These are phyloP conservation scores for Drosophila mimetica DNA, from an alignment of 2,888 invertebrate species.

Conservation along the genomic window DNA sequence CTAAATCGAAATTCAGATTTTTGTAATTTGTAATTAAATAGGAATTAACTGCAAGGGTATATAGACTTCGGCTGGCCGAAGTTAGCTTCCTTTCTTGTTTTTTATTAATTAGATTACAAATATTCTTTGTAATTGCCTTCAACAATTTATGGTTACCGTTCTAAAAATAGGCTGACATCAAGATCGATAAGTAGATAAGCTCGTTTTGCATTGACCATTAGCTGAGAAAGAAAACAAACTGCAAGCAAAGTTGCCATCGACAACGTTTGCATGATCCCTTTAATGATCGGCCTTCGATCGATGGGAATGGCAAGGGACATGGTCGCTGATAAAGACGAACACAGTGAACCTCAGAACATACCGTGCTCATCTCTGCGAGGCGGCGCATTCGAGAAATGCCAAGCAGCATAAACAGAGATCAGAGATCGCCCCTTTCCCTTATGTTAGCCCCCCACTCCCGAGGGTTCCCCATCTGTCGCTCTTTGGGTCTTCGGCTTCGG, in stretches of 20 bases:
- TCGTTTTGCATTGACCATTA: conserved; percentile 7
- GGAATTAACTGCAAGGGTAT: too few species aligned
- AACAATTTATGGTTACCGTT: not conserved
- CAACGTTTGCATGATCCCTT: conserved; percentile 14
- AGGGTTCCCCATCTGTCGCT: conserved; percentile 48
- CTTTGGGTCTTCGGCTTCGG: conserved; percentile 48
- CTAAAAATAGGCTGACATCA: not conserved
- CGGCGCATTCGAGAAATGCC: conserved; percentile 41
- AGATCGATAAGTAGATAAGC: conserved; percentile 11
- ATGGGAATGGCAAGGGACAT: conserved; percentile 5
- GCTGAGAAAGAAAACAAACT: not conserved
- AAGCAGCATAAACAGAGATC: conserved; percentile 45
- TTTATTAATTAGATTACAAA: not conserved
- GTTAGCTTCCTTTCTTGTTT: too few species aligned
- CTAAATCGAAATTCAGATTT: too few species aligned
- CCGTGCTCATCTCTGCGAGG: conserved; percentile 42
- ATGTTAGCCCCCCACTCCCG: not conserved
- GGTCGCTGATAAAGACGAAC: conserved; percentile 14
- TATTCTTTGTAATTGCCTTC: not conserved
- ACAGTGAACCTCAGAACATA: not conserved
- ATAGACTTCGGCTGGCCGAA: too few species aligned
- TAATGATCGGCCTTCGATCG: conserved; percentile 18
- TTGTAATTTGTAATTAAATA: too few species aligned
- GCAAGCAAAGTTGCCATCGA: not conserved
- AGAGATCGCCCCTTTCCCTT: conserved; percentile 22